phyloP scores from a whole-genome alignment of 2,888 invertebrate species.

The Drosophila hamatofila region DNA sequence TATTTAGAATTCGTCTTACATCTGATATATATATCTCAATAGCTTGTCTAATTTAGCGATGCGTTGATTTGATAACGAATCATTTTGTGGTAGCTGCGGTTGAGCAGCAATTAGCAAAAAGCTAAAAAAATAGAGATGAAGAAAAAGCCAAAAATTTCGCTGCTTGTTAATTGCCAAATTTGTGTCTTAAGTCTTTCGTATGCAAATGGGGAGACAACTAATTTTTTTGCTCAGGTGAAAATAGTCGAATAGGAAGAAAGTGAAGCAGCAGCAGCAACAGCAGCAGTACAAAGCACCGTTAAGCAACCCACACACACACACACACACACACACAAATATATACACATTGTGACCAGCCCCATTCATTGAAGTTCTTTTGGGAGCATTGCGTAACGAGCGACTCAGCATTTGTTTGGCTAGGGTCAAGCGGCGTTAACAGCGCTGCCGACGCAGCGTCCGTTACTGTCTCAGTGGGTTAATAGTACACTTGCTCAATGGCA shows the following conservation, averaged over 20 bases:
- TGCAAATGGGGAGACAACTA: slow-evolving; percentile 56
- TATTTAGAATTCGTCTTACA: slow-evolving; percentile 14
- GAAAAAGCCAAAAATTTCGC: slow-evolving; percentile 53
- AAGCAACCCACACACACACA: slow-evolving; percentile 41
- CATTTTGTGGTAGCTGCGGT: slow-evolving; percentile 23
- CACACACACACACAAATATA: slow-evolving; percentile 10
- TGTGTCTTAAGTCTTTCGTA: slow-evolving; percentile 57
- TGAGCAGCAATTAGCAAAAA: slow-evolving; percentile 51
- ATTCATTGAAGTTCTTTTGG: slow-evolving; percentile 64
- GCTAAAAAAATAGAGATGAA: neutral
- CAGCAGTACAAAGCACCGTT: slow-evolving; percentile 46
- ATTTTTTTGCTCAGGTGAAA: slow-evolving; percentile 51
- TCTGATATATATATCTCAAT: neutral
- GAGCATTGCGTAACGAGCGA: slow-evolving; percentile 61
- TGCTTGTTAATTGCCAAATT: slow-evolving; percentile 73
- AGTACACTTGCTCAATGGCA: slow-evolving; percentile 82
- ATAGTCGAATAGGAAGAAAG: slow-evolving; percentile 61
- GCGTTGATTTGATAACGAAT: slow-evolving; percentile 53
- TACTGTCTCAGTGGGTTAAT: slow-evolving; percentile 86
- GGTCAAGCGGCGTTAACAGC: slow-evolving; percentile 44
- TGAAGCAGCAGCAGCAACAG: slow-evolving; percentile 41
- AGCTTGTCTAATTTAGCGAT: slow-evolving; percentile 14
- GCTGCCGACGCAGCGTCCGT: slow-evolving; percentile 48
- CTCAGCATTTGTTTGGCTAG: slow-evolving; percentile 44
- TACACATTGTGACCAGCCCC: slow-evolving; percentile 16